A percentile compares a stretch with the other conserved stretches of the same genome.
Evolutionary conservation across 2,888 invertebrate genomes (phyloP).

Genomic region (Pedicia rivosa): DNA sequence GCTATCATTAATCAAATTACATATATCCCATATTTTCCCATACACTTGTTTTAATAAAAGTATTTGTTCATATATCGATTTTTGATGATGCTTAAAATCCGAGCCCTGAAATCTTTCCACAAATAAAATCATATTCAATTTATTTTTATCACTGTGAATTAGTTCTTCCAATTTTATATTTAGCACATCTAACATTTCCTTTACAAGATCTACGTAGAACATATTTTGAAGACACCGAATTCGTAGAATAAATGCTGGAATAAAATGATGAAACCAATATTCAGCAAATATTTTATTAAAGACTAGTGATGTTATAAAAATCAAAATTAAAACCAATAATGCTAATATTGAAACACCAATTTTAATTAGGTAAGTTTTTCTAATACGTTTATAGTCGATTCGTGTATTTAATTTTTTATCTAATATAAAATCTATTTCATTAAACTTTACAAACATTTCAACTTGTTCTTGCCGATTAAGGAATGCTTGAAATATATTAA

Average conservation of each 20-base stretch:
- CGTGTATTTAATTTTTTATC: constrained; percentile 7
- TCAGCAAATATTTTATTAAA: background rate
- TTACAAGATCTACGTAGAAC: constrained; percentile 11
- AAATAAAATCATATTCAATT: constrained; percentile 1
- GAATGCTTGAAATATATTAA: constrained; percentile 15
- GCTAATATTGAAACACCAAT: constrained; percentile 3
- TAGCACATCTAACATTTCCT: constrained; percentile 10
- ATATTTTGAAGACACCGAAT: constrained; percentile 19
- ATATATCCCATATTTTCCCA: constrained; percentile 19
- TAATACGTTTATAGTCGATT: constrained; percentile 4
- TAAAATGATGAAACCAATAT: constrained; percentile 5
- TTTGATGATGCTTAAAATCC: constrained; percentile 2
- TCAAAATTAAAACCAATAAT: constrained; percentile 4
- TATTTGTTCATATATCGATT: constrained; percentile 14
- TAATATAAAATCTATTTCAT: constrained; percentile 12
- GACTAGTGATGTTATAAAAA: constrained; percentile 3
- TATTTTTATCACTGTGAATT: constrained; percentile 10
- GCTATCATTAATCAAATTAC: constrained; percentile 18
- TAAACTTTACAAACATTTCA: constrained; percentile 11
- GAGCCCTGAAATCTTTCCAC: background rate
- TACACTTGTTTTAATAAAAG: constrained; percentile 19
- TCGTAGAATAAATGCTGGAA: constrained; percentile 4
- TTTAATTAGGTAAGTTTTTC: constrained; percentile 4
- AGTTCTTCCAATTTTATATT: constrained; percentile 11
- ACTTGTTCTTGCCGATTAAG: constrained; percentile 10